Evolutionary conservation across 2,113 vertebrate genomes (phyloP), one percentile per base, ranked within the genome.

Genomic region (Rhinoderma darwinii): DNA sequence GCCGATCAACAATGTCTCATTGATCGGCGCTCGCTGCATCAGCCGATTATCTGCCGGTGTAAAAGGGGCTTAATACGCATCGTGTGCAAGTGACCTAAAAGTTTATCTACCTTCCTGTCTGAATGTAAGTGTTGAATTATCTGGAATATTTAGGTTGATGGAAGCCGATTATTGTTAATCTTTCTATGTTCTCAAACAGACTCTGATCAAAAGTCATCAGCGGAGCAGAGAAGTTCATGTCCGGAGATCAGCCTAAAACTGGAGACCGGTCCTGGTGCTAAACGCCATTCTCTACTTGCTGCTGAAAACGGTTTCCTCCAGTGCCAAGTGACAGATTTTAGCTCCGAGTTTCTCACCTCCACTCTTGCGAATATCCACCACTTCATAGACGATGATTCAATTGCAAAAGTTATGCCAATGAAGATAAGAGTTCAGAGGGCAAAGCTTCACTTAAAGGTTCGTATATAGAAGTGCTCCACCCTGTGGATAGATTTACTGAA

Each of bases 221-320:
- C 87, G 85, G 88, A 89, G 81, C 86, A 89, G 68, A 89, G 90
- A 83, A 95, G 93, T 87, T 91, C 93, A 2, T 91, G 89, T 74
- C 96, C 98, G 17, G 97, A 96, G 91, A 96, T 99, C 79, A 95
- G 91, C 72, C 89, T 99, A 87, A 95, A 95, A 78, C 96, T 99
- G 93, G 96, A 98, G 92, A 96, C 93, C 25, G 98, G 98, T 4
- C 97, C 97, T 5, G 90, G 94, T 78, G 96, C 97, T 84, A 93
- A 94, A 47, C 91, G 94, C 78, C 96, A 95, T 91, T 99, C 98
- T 70, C 92, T 94, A 2, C 94, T 99, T 90, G 96, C 97, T 63
- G 96, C 96, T 79, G 97, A 95, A 92, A 99, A 97, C 8, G 97
- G 98, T 84, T 99, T 98, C 94, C 95, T 99, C 88, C 96, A 97